Evolutionary conservation across 2,797 vertebrate species (phyloP).

Genomic region (Furcifer pardalis): DNA sequence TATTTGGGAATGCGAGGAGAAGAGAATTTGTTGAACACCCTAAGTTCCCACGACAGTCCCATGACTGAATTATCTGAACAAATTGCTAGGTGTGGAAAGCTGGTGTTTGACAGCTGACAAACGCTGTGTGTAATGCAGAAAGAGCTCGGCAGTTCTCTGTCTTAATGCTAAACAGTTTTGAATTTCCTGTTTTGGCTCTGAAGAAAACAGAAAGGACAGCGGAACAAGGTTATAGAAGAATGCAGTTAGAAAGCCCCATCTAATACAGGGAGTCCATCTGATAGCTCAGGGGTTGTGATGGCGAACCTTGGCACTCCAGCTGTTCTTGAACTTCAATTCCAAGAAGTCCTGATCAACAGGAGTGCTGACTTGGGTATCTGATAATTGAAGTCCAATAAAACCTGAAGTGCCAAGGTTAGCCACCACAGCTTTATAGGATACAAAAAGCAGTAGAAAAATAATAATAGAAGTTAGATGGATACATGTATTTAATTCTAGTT

Average conservation of each 20-base stretch:
- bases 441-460: not conserved
- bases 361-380: no score
- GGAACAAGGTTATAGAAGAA: not conserved
- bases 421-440: not conserved
- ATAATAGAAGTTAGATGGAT: not conserved
- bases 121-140: not conserved
- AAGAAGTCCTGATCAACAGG: no score
- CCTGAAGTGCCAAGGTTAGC: no score
- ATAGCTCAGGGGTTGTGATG: no score
- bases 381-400: no score
- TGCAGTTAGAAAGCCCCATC: no score
- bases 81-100: not conserved
- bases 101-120: not conserved
- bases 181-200: not conserved
- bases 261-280: no score
- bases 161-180: fast-evolving
- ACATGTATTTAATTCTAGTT: not conserved
- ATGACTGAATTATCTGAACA: not conserved
- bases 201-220: not conserved
- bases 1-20: constrained; percentile 53
- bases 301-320: no score
- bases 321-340: no score
- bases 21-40: not conserved
- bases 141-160: not conserved
- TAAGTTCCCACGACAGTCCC: not conserved